These are phyloP conservation scores for Ceyx margarethae DNA, from an alignment of 2,113 vertebrate species.

Conservation along the genomic window DNA sequence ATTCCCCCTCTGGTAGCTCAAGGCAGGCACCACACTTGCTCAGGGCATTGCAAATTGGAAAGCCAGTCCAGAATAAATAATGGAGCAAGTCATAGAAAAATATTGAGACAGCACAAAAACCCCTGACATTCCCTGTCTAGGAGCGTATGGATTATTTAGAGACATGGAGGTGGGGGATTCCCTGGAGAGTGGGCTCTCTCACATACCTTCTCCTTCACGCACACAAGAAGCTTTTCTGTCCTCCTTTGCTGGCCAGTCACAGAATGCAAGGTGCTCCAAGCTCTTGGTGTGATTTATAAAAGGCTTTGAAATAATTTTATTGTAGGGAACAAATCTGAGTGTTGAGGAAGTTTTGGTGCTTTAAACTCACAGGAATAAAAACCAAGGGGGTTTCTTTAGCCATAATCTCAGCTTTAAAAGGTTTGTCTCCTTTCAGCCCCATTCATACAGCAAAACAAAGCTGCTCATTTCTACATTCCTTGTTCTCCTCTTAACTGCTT, in stretches of 20 bases:
- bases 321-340: neutral
- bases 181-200: neutral
- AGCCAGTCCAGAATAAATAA: conserved; percentile 52
- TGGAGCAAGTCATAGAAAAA: conserved; percentile 31
- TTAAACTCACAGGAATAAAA: conserved; percentile 1
- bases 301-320: neutral
- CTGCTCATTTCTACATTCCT: neutral
- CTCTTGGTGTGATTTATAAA: neutral
- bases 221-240: neutral
- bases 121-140: neutral
- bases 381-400: neutral
- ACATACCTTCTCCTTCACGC: neutral
- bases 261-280: neutral
- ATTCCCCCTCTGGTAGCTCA: conserved; percentile 58
- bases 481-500: neutral
- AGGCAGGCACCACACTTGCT: conserved; percentile 19
- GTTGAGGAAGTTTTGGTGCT: neutral
- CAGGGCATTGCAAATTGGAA: conserved; percentile 42
- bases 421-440: neutral
- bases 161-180: neutral
- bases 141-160: conserved; percentile 32
- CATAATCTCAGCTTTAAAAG: neutral
- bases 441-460: neutral
- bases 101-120: neutral
- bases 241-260: neutral